Percentiles rank a stretch among this genome's conserved stretches.
Evolutionary conservation across 2,797 vertebrate species (phyloP).

Genomic region (Cottoperca gobio): DNA sequence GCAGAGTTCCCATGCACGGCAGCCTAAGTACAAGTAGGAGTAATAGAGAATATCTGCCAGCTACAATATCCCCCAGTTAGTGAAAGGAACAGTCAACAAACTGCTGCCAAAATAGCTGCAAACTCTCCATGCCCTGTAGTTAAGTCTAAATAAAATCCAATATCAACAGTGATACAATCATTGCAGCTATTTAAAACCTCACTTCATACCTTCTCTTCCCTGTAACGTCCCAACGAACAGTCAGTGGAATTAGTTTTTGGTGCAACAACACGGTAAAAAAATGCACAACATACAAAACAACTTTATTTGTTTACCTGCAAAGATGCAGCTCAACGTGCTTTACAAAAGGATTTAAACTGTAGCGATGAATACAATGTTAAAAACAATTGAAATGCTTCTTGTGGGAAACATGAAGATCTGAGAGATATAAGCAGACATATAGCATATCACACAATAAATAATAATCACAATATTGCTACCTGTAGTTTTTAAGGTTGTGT

Average conservation of each 20-base stretch:
- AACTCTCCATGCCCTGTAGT: neutral
- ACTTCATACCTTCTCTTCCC: neutral
- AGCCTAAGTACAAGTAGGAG: conserved; percentile 2
- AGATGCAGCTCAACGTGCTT: neutral
- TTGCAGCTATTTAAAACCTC: neutral
- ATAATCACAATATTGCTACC: neutral
- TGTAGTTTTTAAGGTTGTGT: neutral
- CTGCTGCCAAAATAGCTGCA: neutral
- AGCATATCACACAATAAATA: neutral
- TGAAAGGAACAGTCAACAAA: neutral
- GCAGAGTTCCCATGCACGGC: neutral
- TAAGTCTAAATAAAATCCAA: conserved; percentile 1
- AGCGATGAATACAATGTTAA: no score
- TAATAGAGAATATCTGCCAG: neutral
- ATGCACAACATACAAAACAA: neutral
- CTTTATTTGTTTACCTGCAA: neutral
- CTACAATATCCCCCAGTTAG: neutral
- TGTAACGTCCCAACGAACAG: neutral
- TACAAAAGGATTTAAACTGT: no score
- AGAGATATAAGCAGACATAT: neutral
- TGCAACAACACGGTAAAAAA: neutral
- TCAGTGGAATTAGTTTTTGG: neutral
- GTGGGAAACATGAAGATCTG: no score
- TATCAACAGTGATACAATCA: neutral
- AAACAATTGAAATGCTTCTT: no score